Conservation (phyloP, 2,888 invertebrate species). For the Pseudococcus longispinus region DNA sequence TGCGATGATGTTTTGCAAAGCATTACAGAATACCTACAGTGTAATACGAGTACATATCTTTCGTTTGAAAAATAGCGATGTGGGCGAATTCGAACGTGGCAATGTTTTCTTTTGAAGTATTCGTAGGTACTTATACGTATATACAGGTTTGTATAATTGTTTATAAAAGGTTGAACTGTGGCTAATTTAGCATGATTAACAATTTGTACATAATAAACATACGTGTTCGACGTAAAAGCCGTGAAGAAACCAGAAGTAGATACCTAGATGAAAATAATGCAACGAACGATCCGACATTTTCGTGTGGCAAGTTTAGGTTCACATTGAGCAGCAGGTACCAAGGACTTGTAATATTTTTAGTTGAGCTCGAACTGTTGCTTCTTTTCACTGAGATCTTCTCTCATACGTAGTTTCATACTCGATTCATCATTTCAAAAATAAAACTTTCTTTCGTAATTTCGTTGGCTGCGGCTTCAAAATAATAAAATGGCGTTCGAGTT, state of each 20-base stretch:
- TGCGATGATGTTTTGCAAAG: neutral
- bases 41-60: neutral
- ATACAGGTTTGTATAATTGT: neutral
- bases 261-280: slow-evolving; percentile 18
- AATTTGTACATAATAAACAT: slow-evolving; percentile 4
- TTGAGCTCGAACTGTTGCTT: neutral
- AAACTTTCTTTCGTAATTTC: neutral
- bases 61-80: neutral
- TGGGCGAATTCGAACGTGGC: neutral
- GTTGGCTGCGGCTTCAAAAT: neutral
- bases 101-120: neutral
- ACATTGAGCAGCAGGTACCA: neutral
- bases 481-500: neutral
- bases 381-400: neutral
- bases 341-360: too few relatives aligned
- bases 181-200: slow-evolving; percentile 19
- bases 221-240: neutral
- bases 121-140: neutral
- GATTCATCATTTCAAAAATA: neutral
- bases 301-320: neutral
- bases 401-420: neutral
- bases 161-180: slow-evolving; percentile 1
- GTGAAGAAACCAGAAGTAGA: slow-evolving; percentile 28
- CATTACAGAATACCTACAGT: neutral
- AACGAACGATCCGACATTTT: neutral